Evolutionary conservation across 2,888 invertebrate species (phyloP).

Genomic region (Agrotis exclamationis): DNA sequence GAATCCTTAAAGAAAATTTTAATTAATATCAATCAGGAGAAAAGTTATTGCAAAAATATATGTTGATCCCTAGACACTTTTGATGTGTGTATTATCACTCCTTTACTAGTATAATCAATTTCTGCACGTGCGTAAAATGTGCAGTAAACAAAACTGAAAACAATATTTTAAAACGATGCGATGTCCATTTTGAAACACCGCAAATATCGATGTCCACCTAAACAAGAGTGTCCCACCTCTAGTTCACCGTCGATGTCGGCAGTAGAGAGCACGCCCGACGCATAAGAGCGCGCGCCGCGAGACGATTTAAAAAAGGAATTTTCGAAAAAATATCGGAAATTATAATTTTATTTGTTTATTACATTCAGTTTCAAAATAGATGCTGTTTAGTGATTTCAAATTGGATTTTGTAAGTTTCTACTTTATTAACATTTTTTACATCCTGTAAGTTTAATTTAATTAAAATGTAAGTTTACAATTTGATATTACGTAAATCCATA

Average conservation of each 20-base stretch:
- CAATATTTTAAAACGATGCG: neutral
- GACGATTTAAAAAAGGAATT: slow-evolving; percentile 53
- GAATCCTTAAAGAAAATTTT: no score
- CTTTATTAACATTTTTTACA: slow-evolving; percentile 23
- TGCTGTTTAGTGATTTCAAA: slow-evolving; percentile 40
- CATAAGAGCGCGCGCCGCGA: slow-evolving; percentile 78
- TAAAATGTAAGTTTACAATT: slow-evolving; percentile 40
- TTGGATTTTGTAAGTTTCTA: slow-evolving; percentile 59
- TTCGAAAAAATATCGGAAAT: slow-evolving; percentile 47
- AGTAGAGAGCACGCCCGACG: slow-evolving; percentile 81
- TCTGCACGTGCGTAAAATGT: neutral
- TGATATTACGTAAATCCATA: neutral
- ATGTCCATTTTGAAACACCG: neutral
- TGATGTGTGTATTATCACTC: no score
- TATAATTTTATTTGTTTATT: slow-evolving; percentile 15
- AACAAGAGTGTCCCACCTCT: slow-evolving; percentile 74
- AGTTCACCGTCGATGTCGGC: slow-evolving; percentile 73
- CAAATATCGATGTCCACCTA: slow-evolving; percentile 71
- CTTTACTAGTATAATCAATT: neutral
- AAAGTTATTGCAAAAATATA: no score
- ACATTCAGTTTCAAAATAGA: slow-evolving; percentile 36
- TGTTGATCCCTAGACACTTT: no score
- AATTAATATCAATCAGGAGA: no score
- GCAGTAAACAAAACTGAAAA: neutral
- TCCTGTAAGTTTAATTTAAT: slow-evolving; percentile 56